Base-by-base conservation (phyloP, 2,888 invertebrate genomes). In the Heliothis peltigera region DNA sequence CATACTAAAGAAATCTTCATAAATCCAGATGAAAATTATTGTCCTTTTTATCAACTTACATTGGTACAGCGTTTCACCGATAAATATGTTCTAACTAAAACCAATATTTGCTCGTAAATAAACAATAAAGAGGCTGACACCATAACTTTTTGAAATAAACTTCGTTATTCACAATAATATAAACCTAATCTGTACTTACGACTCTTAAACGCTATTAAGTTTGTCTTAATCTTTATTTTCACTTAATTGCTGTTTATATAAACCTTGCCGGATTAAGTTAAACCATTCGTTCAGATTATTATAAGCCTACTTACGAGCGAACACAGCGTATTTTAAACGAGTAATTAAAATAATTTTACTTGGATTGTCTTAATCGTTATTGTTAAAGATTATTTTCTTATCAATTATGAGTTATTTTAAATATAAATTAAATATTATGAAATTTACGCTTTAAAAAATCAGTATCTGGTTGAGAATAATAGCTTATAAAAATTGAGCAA, bases 211-310 rank as follows among this genome's bases (percentile, higher is more conserved):
- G 46, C 60, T 67, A 77, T 71, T 62, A 64, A 63, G 43, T 57
- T 73, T 19, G 48, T 25, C 59, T 75, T 55, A 49, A 71, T 59
- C 59, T 68, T 76, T 61, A 74, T 74, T 60, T 65, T 76, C 58
- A 76, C 63, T 70, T 74, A 70, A 78, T 65, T 64, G 42, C 47
- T 77, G 68, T 79, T 79, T 66, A 64, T 64, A 42, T 75, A 55
- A 68, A 60, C 64, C 68, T 57, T 18, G 39, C 46, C 22, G 60
- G 64, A 79, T 72, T 66, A 79, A 21, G 25, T 39, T 21, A 12
- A 56, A 46, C 18, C 54, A 51, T 75, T 78, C 64, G 39, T 62
- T 79, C 18, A 49, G 56, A 59, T 65, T 78, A 54, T 56, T 79
- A 53, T 25, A 56, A 65, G 48, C 59, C 19, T 66, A 53, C 44